Base-by-base conservation (phyloP, 2,888 invertebrate genomes). In the Sesia apiformis region DNA sequence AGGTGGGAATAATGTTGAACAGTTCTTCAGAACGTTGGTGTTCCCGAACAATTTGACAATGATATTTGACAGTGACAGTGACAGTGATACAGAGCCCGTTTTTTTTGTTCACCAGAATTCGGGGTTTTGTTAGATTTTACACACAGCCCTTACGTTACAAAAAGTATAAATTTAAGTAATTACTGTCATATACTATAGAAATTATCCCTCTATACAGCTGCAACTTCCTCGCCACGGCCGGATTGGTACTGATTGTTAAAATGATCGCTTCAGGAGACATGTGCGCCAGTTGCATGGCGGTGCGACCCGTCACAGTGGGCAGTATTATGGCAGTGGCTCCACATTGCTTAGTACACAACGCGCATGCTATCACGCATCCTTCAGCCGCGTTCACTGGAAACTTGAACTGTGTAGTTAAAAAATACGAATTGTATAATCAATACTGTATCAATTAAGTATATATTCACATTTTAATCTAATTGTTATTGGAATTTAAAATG, bases 141-240 rank as follows among this genome's bases (percentile, higher is more conserved):
- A 23, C 23, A 23, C 23, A 23, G 2, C 23, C 23, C 23, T 23
- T 23, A 23, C 23, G 23, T 23, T 23, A 23, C 23, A 23, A 23
- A 23, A 23, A 23, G 2, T 23, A 23, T 23, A 23, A 23, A 23
- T 23, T 23, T 23, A 23, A 2, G 23, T 23, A 70, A 67, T 55
- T 71, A 74, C 58, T 88, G 52, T 83, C 80, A 69, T 82, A 89
- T 39, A 84, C 65, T 7, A 90, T 58, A 1, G 89, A 74, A 46
- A 81, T 68, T 3, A 90, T 63, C 2, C 80, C 81, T 57, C 77
- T 70, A 64, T 73, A 82, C 3, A 90, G 51, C 49, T 92, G 91
- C 56, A 93, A 62, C 57, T 92, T 91, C 52, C 92, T 77, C 0
- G 93, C 92, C 2, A 92, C 90, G 0, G 7, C 38, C 4, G 60